Evolutionary conservation across 2,888 invertebrate genomes (phyloP), one percentile per base, ranked within the genome.

Genomic region (Saturnia japonica): DNA sequence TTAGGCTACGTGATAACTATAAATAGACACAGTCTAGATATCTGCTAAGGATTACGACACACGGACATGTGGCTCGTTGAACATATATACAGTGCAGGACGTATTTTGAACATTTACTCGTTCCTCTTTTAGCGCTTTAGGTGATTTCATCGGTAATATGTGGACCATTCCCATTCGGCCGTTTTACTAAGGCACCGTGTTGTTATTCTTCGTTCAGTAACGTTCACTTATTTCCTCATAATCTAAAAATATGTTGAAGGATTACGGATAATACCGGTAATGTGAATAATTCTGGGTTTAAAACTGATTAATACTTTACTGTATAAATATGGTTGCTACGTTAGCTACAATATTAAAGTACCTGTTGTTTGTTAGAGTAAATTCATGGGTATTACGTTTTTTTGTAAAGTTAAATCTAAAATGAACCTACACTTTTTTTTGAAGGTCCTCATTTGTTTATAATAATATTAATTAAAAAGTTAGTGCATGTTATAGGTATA

Each of bases 21-120:
- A 54, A 70, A 67, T 70, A 70, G 28, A 25, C 47, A 28, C 19
- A 22, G 69, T 51, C 66, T 70, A 70, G 67, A 69, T 69, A 72
- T 72, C 69, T 67, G 69, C 57, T 69, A 62, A 47, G 62, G 62
- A 60, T 72, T 72, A 69, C 72, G 69, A 57, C 68, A 74, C 70
- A 70, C 72, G 71, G 68, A 73, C 76, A 77, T 77, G 74, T 76
- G 77, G 73, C 67, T 9, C 57, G 70, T 72, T 57, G 57, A 47
- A 67, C 77, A 77, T 74, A 77, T 77, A 76, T 70, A 74, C 40
- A n/a, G n/a, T 62, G 64, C 70, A 70, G 66, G 51, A 68, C 69
- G 54, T 42, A 69, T 72, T 70, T n/a, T 68, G 64, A 71, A 68
- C 67, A 69, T 72, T 70, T 62, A 62, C 70, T 45, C 60, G 47